Conservation (phyloP, 2,797 vertebrate genomes). For the Tarsius wallacei region DNA sequence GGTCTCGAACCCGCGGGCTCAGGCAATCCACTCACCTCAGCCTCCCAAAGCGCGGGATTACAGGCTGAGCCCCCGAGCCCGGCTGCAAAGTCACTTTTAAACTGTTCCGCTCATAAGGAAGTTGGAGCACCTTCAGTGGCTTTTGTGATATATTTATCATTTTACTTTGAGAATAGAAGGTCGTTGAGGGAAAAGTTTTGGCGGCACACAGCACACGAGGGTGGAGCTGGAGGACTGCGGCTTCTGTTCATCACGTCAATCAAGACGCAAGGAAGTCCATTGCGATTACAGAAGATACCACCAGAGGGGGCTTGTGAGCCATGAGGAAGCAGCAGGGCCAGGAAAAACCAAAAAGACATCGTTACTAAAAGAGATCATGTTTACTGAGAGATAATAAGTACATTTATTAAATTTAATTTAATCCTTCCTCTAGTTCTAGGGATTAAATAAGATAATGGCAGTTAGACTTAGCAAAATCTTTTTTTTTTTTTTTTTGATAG, state of each 20-base stretch:
- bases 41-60: too few species aligned
- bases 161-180: not conserved
- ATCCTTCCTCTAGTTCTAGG: too few species aligned
- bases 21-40: too few species aligned
- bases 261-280: not conserved
- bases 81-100: too few species aligned
- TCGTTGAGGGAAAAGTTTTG: not conserved
- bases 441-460: too few species aligned
- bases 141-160: too few species aligned
- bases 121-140: not conserved
- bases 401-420: too few species aligned
- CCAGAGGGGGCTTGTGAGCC: conserved; percentile 28
- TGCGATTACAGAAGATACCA: conserved; percentile 7
- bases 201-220: not conserved
- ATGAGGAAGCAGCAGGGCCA: not conserved
- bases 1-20: too few species aligned
- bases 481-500: not conserved
- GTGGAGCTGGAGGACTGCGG: not conserved
- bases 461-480: too few species aligned
- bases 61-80: too few species aligned
- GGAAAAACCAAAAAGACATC: not conserved
- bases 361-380: not conserved
- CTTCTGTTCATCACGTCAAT: not conserved
- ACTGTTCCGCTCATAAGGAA: not conserved
- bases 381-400: too few species aligned